These are phyloP conservation scores for Rapana venosa DNA, from an alignment of 2,888 invertebrate species.

Conservation along the genomic window DNA sequence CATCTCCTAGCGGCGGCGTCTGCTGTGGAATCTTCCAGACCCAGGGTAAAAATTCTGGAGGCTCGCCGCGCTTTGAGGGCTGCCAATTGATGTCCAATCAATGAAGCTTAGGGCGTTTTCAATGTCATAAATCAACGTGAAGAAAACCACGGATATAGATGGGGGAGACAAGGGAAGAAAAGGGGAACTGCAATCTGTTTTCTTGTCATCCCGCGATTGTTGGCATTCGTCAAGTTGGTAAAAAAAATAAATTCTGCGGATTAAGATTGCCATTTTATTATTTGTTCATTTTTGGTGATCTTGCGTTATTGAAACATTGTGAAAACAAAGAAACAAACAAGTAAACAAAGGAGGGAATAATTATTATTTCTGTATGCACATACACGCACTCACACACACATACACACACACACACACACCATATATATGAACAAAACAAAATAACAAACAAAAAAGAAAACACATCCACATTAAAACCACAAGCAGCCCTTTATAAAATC, in stretches of 20 bases:
- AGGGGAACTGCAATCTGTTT: neutral
- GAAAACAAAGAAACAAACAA: neutral
- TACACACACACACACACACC: constrained; percentile 1
- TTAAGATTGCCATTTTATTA: neutral
- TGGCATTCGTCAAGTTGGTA: neutral
- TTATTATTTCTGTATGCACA: no score
- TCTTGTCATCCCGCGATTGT: neutral
- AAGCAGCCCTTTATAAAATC: neutral
- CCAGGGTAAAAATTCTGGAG: neutral
- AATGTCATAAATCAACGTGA: neutral
- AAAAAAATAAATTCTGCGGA: neutral
- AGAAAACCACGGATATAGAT: neutral
- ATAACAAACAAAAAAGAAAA: neutral
- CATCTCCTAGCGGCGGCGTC: neutral
- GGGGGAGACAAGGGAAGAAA: neutral
- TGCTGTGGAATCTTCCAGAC: neutral
- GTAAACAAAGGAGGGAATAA: neutral
- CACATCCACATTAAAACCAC: neutral
- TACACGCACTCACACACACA: neutral
- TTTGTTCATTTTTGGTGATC: no score
- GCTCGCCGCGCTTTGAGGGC: neutral
- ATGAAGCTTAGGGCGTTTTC: constrained; percentile 13
- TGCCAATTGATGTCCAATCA: constrained; percentile 21
- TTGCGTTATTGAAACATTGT: neutral
- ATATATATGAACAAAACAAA: no score